phyloP scores from a whole-genome alignment of 53 echinoderm and acorn worm species.

The Echinarachnius parma region DNA sequence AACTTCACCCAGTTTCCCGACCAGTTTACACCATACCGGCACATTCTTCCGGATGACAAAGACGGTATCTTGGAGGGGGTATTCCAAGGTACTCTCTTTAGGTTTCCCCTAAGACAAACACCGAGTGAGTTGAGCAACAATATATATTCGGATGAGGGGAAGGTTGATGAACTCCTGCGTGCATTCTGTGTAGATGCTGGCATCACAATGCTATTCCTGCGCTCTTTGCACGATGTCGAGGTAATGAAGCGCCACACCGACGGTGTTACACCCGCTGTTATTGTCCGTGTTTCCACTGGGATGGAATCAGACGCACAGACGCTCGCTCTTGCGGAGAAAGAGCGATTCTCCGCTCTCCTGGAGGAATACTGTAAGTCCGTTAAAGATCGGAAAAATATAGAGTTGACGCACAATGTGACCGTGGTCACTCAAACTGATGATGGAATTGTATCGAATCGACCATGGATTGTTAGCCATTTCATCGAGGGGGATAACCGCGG shows the following conservation, averaged over 20 bases:
- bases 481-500: constrained; percentile 21
- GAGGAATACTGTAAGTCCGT: background rate
- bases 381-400: background rate
- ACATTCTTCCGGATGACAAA: constrained; percentile 31
- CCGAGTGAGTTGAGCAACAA: constrained; percentile 49
- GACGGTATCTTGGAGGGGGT: constrained; percentile 20
- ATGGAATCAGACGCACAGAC: background rate
- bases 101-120: constrained; percentile 69
- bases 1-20: constrained; percentile 25
- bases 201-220: constrained; percentile 70
- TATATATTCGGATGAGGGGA: constrained; percentile 45
- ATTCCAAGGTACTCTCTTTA: constrained; percentile 76
- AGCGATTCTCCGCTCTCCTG: background rate
- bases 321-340: too few species aligned
- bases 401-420: constrained; percentile 17
- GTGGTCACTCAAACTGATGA: background rate
- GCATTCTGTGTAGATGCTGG: constrained; percentile 74
- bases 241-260: constrained; percentile 6
- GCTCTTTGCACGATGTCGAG: constrained; percentile 43
- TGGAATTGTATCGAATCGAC: background rate
- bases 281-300: constrained; percentile 7
- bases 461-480: constrained; percentile 22
- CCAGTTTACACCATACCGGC: constrained; percentile 64
- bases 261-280: background rate
- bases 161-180: constrained; percentile 37